Percentiles rank a stretch among this genome's conserved stretches.
phyloP scores from a whole-genome alignment of 2,888 invertebrate genomes.

The Nephrotoma flavescens region DNA sequence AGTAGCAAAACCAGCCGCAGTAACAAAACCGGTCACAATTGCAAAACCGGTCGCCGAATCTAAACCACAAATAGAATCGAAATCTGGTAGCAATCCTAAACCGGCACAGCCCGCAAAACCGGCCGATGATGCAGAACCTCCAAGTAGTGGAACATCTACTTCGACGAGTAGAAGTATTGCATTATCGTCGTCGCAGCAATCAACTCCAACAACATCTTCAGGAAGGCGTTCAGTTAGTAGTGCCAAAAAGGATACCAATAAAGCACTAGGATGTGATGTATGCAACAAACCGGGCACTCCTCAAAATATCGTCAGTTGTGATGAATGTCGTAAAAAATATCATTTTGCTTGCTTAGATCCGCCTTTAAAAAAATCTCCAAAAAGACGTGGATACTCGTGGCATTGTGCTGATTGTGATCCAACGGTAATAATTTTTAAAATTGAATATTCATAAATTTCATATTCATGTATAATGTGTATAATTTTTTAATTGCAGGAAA shows the following conservation, averaged over 20 bases:
- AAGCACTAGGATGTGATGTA: conserved; percentile 17
- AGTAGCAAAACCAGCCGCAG: background rate
- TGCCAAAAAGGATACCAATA: background rate
- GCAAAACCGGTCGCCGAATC: background rate
- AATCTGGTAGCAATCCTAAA: background rate
- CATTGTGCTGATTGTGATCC: conserved; percentile 93
- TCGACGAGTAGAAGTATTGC: background rate
- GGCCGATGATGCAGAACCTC: background rate
- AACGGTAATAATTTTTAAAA: conserved; percentile 41
- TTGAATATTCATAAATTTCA: background rate
- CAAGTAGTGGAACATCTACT: background rate
- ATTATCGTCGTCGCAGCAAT: background rate
- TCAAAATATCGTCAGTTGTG: conserved; percentile 46
- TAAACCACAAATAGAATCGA: background rate
- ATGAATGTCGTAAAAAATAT: conserved; percentile 78
- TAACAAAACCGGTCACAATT: background rate
- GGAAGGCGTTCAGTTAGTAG: background rate
- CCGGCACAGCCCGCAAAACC: background rate
- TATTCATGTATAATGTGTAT: background rate
- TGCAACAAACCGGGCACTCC: conserved; percentile 21
- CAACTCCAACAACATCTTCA: background rate
- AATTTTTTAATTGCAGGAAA: background rate
- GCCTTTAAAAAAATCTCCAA: conserved; percentile 85
- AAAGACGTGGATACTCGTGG: conserved; percentile 88
- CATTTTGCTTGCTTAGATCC: conserved; percentile 90